phyloP scores from a whole-genome alignment of 2,113 vertebrate genomes.

The Rhinolophus ferrumequinum region DNA sequence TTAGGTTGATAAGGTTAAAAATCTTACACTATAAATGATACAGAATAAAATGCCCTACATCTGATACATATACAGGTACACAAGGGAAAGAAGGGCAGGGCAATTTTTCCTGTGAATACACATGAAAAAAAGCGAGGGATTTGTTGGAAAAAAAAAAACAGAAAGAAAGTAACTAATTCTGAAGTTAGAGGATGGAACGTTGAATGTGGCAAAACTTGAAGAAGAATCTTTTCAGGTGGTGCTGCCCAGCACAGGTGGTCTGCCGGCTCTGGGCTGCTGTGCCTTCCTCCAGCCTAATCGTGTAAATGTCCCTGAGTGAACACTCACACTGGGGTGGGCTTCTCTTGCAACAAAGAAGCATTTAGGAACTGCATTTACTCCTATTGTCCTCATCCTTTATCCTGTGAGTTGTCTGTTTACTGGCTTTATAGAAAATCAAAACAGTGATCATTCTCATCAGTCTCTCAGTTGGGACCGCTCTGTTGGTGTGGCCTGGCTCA shows the following conservation, averaged over 20 bases:
- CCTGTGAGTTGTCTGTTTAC: not conserved
- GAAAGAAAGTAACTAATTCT: not conserved
- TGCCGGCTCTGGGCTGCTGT: fast-evolving
- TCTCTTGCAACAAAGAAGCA: not conserved
- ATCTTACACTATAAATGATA: not conserved
- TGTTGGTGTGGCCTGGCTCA: not conserved
- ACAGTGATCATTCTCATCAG: not conserved
- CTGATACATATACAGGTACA: not conserved
- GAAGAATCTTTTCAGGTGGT: not conserved
- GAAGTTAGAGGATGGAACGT: not conserved
- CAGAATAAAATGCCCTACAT: not conserved
- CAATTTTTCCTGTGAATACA: not conserved
- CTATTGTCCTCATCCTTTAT: not conserved
- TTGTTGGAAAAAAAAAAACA: not conserved
- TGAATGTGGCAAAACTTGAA: not conserved
- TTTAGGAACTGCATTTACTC: not conserved
- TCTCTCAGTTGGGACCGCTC: not conserved
- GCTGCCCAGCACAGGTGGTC: fast-evolving
- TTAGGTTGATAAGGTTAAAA: not conserved
- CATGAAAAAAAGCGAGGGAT: not conserved
- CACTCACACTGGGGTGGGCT: too few relatives aligned
- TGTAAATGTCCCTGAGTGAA: not conserved
- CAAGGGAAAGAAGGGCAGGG: not conserved
- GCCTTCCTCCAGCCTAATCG: not conserved
- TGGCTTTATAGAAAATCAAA: not conserved